Base-by-base conservation (phyloP, 2,888 invertebrate genomes). In the Parnassius glacialis region DNA sequence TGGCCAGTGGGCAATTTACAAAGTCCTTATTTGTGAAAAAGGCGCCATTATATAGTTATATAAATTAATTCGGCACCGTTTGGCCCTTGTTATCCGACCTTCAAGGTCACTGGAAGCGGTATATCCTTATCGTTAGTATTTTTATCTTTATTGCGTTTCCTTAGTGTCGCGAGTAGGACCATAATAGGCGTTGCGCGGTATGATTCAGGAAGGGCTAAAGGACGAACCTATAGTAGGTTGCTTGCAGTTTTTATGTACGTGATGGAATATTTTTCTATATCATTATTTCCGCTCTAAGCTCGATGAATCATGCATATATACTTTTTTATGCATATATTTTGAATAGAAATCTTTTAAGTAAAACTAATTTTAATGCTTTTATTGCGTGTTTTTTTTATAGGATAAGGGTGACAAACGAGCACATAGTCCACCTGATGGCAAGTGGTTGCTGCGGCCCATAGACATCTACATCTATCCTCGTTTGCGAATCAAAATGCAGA, bases 91-190 rank as follows among this genome's bases (percentile, higher is more conserved):
- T 45, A 54, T 61, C n/a, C 34, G 25, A 52, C 61, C 61, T 48
- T 34, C 11, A 55, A 59, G 48, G 13, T 12, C 12, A 13, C 9
- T 55, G 50, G 48, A 16, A 56, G 51, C 47, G 47, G 42, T 34
- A 52, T 57, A 61, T 57, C 61, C 61, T 61, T 61, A 57, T 61
- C 48, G 57, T 57, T 42, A 9, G 16, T 43, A n/a, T 57, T 20
- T 34, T 47, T 52, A 48, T 47, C 48, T 57, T 47, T 16, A 44
- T 51, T 51, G n/a, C 47, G 52, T 61, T 61, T 57, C 61, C 57
- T 57, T 42, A 45, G 51, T 47, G 44, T 20, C 20, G 52, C 44
- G 12, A 3, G 51, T 34, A 52, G 52, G 44, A 52, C 61, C 61
- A 57, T 61, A 61, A 61, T 61, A 57, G 61, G 61, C 52, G 57